Base-by-base conservation (phyloP, 2,888 invertebrate species). In the Idaea biselata region DNA sequence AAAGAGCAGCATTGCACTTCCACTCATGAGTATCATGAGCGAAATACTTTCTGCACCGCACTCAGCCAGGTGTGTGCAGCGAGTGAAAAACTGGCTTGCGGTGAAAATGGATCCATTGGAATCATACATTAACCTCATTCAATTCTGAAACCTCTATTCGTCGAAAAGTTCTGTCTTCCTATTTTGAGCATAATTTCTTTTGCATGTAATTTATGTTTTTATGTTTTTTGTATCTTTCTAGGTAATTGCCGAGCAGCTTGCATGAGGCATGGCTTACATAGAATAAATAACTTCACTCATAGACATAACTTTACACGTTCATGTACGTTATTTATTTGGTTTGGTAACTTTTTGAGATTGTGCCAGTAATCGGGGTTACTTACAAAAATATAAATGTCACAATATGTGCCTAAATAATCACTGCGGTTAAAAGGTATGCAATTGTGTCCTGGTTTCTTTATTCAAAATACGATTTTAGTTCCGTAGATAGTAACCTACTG, bases 261-360 rank as follows among this genome's bases (percentile, higher is more conserved):
- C 88, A 90, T 88, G 89, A 85, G 83, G 78, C 83, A 88, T 82
- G 85, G 86, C 84, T 87, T 88, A 74, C 75, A 79, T 87, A 91
- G 81, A 88, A 76, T 84, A 75, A 88, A 82, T 84, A 86, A 83
- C 81, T 77, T 81, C 78, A 78, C 82, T 44, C 71, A 78, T 82
- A 74, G 44, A 44, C 80, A 83, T 75, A 84, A 78, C 76, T 82
- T 82, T 78, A 85, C 87, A 69, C 83, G 80, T 75, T 91, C 91
- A 89, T 89, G 91, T 91, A 91, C 77, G 91, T 91, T 80, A 67
- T 58, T 63, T 66, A 61, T 60, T 65, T 69, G 67, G 63, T 68
- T 32, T 56, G 17, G 44, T 16, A 8, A 3, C 18, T 56, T 57
- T 17, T 32, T 44, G 18, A 18, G 17, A 17, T 16, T 60, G 61